Evolutionary conservation across 2,797 vertebrate genomes (phyloP).

Genomic region (Dryobates pubescens): DNA sequence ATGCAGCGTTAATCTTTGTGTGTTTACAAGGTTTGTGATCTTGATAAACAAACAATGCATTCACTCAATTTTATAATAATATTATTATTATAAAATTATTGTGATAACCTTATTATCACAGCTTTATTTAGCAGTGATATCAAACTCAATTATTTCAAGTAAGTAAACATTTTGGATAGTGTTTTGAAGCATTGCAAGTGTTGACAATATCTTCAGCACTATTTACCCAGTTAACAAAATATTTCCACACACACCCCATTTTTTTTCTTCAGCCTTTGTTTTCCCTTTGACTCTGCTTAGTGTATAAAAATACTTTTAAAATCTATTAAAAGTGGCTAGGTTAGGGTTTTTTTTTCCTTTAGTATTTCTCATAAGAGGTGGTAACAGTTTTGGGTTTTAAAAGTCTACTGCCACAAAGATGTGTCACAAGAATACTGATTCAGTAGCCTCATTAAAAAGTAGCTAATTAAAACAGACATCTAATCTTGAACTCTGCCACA

Average conservation of each 20-base stretch:
- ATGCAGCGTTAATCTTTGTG: not conserved
- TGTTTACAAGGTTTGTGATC: not conserved
- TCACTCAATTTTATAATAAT: not conserved
- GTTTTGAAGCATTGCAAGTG: not conserved
- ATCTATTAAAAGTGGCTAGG: not conserved
- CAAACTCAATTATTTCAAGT: not conserved
- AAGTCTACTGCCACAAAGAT: not conserved
- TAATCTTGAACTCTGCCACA: not conserved
- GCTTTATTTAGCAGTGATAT: not conserved
- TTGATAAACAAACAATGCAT: not conserved
- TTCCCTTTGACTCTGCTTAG: not conserved
- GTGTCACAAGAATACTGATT: not conserved
- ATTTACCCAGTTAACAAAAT: not conserved
- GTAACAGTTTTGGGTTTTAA: constrained; percentile 9
- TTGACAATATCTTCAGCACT: not conserved
- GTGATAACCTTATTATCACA: not conserved
- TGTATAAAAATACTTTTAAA: not conserved
- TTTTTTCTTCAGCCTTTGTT: not conserved
- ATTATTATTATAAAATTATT: not conserved
- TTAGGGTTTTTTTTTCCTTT: not conserved
- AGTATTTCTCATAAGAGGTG: not conserved
- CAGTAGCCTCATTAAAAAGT: not conserved
- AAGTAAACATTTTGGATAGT: not conserved
- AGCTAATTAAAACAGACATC: not conserved
- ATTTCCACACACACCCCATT: not conserved